Percentiles rank a stretch among this genome's conserved stretches.
Conservation (phyloP, 2,888 invertebrate species). For the Nycteola revayana region DNA sequence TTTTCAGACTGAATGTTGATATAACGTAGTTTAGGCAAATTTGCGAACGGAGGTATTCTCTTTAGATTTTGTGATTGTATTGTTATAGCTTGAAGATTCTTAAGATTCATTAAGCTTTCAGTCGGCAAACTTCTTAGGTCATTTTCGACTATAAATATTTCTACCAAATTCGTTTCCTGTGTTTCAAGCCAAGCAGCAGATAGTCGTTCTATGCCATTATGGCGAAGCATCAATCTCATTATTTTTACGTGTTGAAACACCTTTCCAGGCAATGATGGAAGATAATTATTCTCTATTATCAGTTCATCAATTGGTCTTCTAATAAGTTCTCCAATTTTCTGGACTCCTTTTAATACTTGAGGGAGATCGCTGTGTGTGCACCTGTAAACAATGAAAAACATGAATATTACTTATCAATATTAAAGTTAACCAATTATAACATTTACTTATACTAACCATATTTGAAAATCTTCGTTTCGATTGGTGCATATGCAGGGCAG, state of each 20-base stretch:
- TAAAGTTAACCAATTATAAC: background rate
- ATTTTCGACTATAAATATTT: slow-evolving; percentile 93
- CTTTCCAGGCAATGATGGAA: slow-evolving; percentile 92
- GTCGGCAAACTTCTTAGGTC: slow-evolving; percentile 89
- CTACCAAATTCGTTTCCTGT: slow-evolving; percentile 88
- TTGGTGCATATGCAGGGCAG: slow-evolving; percentile 91
- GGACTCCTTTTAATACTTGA: slow-evolving; percentile 88
- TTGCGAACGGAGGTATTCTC: slow-evolving; percentile 87
- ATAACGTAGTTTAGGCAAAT: slow-evolving; percentile 87
- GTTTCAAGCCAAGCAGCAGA: slow-evolving; percentile 91
- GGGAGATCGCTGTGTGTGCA: slow-evolving; percentile 95
- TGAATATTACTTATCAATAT: background rate
- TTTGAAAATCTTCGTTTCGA: slow-evolving; percentile 90
- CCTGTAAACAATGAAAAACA: slow-evolving; percentile 78
- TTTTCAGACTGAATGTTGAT: slow-evolving; percentile 87
- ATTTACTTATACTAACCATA: slow-evolving; percentile 83
- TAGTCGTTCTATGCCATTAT: slow-evolving; percentile 91
- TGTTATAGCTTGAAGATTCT: slow-evolving; percentile 91
- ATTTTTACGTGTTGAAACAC: slow-evolving; percentile 89
- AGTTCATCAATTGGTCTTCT: slow-evolving; percentile 90
- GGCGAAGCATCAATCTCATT: slow-evolving; percentile 89
- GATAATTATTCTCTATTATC: slow-evolving; percentile 92
- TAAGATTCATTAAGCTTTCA: slow-evolving; percentile 88
- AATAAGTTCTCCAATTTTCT: slow-evolving; percentile 85
- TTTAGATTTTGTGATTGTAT: slow-evolving; percentile 89